A percentile compares a stretch with the other conserved stretches of the same genome.
These are phyloP conservation scores for Hephaestus fuliginosus DNA, from an alignment of 2,797 vertebrate genomes.

Conservation along the genomic window DNA sequence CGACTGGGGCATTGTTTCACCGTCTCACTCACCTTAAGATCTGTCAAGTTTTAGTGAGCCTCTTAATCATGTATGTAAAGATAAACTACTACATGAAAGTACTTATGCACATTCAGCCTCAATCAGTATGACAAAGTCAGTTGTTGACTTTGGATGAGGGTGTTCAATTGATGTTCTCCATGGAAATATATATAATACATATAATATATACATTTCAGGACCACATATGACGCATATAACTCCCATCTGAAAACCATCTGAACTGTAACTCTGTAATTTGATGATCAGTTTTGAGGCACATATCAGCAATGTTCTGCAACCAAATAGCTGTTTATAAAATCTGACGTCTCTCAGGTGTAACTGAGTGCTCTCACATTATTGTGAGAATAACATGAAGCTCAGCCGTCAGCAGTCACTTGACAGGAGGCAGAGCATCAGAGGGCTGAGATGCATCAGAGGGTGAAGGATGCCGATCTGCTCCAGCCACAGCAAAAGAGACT, in stretches of 20 bases:
- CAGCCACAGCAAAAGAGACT: background rate
- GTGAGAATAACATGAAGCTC: background rate
- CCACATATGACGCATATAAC: too few relatives aligned
- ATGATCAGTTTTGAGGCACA: background rate
- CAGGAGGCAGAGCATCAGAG: conserved; percentile 8
- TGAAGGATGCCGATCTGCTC: background rate
- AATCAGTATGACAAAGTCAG: background rate
- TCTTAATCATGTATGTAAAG: background rate
- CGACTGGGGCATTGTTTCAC: background rate
- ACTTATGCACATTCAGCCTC: background rate
- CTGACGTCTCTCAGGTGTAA: background rate
- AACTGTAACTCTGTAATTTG: background rate
- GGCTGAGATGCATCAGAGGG: background rate
- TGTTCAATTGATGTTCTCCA: background rate
- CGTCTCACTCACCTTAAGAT: background rate
- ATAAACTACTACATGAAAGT: background rate
- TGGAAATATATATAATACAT: background rate
- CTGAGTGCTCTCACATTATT: background rate
- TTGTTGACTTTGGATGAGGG: background rate
- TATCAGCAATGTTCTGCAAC: too few relatives aligned
- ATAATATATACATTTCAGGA: too few relatives aligned
- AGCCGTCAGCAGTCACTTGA: background rate
- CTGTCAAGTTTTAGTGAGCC: background rate
- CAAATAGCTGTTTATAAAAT: background rate
- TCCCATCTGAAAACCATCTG: too few relatives aligned